Evolutionary conservation across 2,113 vertebrate species (phyloP).

Genomic region (Pseudorasbora parva): DNA sequence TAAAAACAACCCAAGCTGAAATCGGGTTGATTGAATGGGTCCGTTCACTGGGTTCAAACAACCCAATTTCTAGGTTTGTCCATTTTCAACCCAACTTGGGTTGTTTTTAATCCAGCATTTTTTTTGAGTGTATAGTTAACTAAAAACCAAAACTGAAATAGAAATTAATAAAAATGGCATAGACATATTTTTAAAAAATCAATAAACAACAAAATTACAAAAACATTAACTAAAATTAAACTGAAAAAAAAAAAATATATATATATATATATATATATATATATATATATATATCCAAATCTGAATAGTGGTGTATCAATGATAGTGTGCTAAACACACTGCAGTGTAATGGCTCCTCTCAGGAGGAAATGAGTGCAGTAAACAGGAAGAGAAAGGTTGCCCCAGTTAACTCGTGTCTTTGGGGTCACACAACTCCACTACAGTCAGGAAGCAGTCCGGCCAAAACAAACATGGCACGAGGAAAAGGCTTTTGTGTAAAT

Average conservation of each 20-base stretch:
- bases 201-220: too few relatives aligned
- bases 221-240: too few relatives aligned
- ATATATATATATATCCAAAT: too few relatives aligned
- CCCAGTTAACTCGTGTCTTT: slow-evolving; percentile 58
- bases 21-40: too few relatives aligned
- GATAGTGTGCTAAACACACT: not conserved
- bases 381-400: slow-evolving; percentile 73
- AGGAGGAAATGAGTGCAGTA: slow-evolving; percentile 66
- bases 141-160: not conserved
- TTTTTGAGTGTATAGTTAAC: too few relatives aligned
- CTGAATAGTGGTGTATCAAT: not conserved
- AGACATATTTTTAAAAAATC: not conserved
- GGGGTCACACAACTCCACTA: slow-evolving; percentile 37
- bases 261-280: too few relatives aligned
- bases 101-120: too few relatives aligned
- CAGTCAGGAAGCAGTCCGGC: slow-evolving; percentile 58
- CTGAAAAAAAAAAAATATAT: too few relatives aligned
- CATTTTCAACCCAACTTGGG: too few relatives aligned
- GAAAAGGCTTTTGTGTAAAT: slow-evolving; percentile 10
- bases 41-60: too few relatives aligned
- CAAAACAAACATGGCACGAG: slow-evolving; percentile 65
- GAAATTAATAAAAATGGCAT: not conserved
- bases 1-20: too few relatives aligned
- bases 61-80: too few relatives aligned
- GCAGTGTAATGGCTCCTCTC: slow-evolving; percentile 23